Evolutionary conservation across 2,113 vertebrate genomes (phyloP).

Genomic region (Anolis carolinensis): DNA sequence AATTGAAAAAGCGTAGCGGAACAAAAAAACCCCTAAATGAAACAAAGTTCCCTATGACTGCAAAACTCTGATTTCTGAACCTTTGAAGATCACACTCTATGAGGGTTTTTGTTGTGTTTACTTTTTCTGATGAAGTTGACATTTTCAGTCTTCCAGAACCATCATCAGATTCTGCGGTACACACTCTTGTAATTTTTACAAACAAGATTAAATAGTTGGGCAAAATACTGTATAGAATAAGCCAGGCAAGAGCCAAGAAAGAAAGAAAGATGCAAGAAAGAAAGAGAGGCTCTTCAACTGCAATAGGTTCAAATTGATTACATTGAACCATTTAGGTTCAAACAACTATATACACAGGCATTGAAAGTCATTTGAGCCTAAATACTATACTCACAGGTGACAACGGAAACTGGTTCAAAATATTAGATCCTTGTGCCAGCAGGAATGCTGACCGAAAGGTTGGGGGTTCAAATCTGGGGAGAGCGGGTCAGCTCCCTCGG

Average conservation of each 20-base stretch:
- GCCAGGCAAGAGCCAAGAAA: not conserved
- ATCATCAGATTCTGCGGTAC: not conserved
- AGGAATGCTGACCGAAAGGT: too few species aligned
- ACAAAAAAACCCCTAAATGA: not conserved
- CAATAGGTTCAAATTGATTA: too few species aligned
- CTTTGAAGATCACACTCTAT: not conserved
- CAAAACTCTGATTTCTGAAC: not conserved
- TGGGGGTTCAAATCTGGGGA: too few species aligned
- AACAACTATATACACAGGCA: too few species aligned
- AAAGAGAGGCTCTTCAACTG: too few species aligned
- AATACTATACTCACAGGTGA: not conserved
- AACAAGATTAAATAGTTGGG: not conserved
- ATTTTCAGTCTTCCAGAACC: not conserved
- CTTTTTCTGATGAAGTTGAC: not conserved
- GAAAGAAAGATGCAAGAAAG: too few species aligned
- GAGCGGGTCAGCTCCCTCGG: too few species aligned
- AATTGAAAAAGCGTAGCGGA: not conserved
- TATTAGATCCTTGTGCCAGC: too few species aligned
- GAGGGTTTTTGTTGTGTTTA: not conserved
- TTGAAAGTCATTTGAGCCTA: not conserved
- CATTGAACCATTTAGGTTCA: too few species aligned
- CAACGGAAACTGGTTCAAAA: not conserved
- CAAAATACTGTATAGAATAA: not conserved
- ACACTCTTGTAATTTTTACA: not conserved
- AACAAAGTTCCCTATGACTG: not conserved